Evolutionary conservation across 2,113 vertebrate genomes (phyloP).

Genomic region (Cynocephalus volans): DNA sequence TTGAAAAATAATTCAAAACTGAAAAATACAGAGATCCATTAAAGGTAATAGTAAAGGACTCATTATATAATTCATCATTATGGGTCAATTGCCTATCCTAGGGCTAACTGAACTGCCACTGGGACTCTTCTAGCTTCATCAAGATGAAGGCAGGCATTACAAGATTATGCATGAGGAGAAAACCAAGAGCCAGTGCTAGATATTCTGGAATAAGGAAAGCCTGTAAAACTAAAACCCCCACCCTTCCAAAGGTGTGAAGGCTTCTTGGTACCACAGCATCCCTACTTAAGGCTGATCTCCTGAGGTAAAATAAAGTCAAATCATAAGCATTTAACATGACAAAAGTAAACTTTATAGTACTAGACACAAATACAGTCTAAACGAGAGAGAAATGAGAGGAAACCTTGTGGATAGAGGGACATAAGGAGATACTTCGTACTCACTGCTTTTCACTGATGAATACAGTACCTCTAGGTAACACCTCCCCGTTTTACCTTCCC

Average conservation of each 20-base stretch:
- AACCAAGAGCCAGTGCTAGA: neutral
- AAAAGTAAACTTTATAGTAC: slow-evolving; percentile 24
- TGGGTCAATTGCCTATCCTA: neutral
- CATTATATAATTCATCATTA: slow-evolving; percentile 13
- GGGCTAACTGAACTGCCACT: neutral
- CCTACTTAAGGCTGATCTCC: slow-evolving; percentile 4
- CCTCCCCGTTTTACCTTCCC: neutral
- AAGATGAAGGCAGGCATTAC: neutral
- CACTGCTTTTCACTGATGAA: neutral
- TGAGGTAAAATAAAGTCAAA: slow-evolving; percentile 27
- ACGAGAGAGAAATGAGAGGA: slow-evolving; percentile 21
- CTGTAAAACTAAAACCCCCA: neutral
- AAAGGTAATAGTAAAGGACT: neutral
- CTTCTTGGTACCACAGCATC: slow-evolving; percentile 24
- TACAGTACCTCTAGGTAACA: neutral
- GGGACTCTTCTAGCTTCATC: neutral
- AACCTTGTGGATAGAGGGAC: neutral
- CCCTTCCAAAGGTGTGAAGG: neutral
- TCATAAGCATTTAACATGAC: neutral
- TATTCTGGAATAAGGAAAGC: slow-evolving; percentile 4
- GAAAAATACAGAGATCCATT: slow-evolving; percentile 21
- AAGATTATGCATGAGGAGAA: neutral
- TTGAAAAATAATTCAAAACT: slow-evolving; percentile 69
- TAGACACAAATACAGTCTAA: slow-evolving; percentile 24
- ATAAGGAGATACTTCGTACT: neutral